These are phyloP conservation scores for Sclerurus mexicanus DNA, from an alignment of 2,113 vertebrate genomes.

Conservation along the genomic window DNA sequence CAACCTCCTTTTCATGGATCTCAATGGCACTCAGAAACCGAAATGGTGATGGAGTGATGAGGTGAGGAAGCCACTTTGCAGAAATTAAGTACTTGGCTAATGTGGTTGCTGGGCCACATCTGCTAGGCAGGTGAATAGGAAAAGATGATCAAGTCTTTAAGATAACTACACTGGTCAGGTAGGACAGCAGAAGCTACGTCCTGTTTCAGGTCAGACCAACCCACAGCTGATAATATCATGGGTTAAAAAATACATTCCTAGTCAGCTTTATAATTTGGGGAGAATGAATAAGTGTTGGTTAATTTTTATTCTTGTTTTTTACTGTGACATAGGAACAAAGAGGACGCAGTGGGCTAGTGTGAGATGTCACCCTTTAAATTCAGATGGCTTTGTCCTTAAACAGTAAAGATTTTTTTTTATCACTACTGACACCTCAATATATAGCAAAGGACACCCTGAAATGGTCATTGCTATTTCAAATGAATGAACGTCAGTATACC, in stretches of 20 bases:
- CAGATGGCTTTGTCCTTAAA: constrained; percentile 14
- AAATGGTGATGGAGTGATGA: background rate
- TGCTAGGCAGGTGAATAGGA: background rate
- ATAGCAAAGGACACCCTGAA: constrained; percentile 64
- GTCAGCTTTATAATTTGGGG: background rate
- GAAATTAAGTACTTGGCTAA: constrained; percentile 35
- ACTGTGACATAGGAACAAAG: background rate
- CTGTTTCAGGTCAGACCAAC: background rate
- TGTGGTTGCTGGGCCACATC: constrained; percentile 9
- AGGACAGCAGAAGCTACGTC: background rate
- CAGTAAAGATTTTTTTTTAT: constrained; percentile 13
- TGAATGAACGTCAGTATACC: background rate
- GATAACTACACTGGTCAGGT: background rate
- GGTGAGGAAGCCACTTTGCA: background rate
- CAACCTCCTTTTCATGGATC: background rate
- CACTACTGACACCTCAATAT: constrained; percentile 61
- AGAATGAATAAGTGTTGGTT: background rate
- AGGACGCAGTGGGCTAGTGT: background rate
- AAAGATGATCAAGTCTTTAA: background rate
- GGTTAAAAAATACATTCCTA: background rate
- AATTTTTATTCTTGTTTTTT: background rate
- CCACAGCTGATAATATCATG: background rate
- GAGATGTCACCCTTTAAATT: background rate
- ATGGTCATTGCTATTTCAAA: constrained; percentile 35
- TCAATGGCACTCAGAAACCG: background rate